Conservation (phyloP, 1,140 invertebrate species). For the Choristoneura fumiferana region DNA sequence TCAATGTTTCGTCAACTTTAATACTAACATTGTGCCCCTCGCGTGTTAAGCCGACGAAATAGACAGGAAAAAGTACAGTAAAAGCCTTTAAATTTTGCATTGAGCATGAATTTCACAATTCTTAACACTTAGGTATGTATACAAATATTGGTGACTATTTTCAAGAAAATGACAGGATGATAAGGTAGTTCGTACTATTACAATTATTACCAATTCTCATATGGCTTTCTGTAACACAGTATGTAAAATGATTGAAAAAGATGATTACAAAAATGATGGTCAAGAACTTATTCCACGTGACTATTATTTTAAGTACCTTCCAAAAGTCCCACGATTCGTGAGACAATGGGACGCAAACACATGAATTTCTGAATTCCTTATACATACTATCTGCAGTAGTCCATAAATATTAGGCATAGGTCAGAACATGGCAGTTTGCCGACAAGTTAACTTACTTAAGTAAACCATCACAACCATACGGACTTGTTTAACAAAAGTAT, state of each 20-base stretch:
- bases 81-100: slow-evolving; percentile 24
- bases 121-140: slow-evolving; percentile 25
- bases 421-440: slow-evolving; percentile 57
- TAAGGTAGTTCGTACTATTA: slow-evolving; percentile 57
- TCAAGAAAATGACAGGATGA: slow-evolving; percentile 58
- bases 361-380: slow-evolving; percentile 45
- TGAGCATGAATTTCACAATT: slow-evolving; percentile 26
- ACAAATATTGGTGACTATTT: slow-evolving; percentile 29
- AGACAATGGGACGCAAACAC: slow-evolving; percentile 43
- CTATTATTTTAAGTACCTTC: slow-evolving; percentile 13
- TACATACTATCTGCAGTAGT: slow-evolving; percentile 50
- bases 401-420: slow-evolving; percentile 45
- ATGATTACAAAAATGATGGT: slow-evolving; percentile 17
- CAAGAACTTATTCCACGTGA: slow-evolving; percentile 13
- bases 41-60: slow-evolving; percentile 39
- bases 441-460: slow-evolving; percentile 76
- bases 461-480: slow-evolving; percentile 77
- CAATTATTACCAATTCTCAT: slow-evolving; percentile 49
- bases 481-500: slow-evolving; percentile 69
- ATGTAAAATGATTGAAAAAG: slow-evolving; percentile 1
- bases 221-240: slow-evolving; percentile 31
- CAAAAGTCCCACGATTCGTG: slow-evolving; percentile 7
- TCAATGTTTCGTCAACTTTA: no score
- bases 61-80: slow-evolving; percentile 29
- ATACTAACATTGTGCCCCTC: slow-evolving; percentile 24